Percentiles rank a stretch among this genome's conserved stretches.
phyloP scores from a whole-genome alignment of 2,888 invertebrate species.

The Zaprionus obscuricornis region DNA sequence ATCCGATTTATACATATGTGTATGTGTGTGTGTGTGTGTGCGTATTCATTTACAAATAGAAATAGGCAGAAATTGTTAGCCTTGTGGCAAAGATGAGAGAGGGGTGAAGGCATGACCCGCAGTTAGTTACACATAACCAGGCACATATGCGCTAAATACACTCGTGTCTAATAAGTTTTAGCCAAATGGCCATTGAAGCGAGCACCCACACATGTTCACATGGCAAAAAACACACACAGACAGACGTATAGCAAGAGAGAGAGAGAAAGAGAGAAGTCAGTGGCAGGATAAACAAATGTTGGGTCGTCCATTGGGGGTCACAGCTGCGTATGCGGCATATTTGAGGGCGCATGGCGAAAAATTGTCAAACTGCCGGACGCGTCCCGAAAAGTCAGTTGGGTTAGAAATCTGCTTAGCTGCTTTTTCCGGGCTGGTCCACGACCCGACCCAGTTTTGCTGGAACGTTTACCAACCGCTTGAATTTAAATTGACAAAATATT shows the following conservation, averaged over 20 bases:
- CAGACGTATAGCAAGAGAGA: slow-evolving; percentile 15
- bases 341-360: slow-evolving; percentile 61
- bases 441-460: neutral
- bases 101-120: slow-evolving; percentile 41
- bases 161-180: slow-evolving; percentile 77
- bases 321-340: slow-evolving; percentile 67
- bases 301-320: slow-evolving; percentile 50
- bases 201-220: slow-evolving; percentile 28
- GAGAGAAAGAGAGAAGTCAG: no score
- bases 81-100: neutral
- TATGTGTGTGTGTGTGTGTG: slow-evolving; percentile 7
- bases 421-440: slow-evolving; percentile 33
- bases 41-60: slow-evolving; percentile 15
- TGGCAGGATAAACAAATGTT: slow-evolving; percentile 69
- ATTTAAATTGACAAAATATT: slow-evolving; percentile 78
- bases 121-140: slow-evolving; percentile 48
- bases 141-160: slow-evolving; percentile 69
- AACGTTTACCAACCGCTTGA: slow-evolving; percentile 41
- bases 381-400: slow-evolving; percentile 66
- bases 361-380: slow-evolving; percentile 72
- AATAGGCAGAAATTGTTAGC: slow-evolving; percentile 4
- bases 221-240: slow-evolving; percentile 8
- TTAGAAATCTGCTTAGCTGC: slow-evolving; percentile 64
- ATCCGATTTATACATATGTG: slow-evolving; percentile 43
- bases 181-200: slow-evolving; percentile 62